Evolutionary conservation across 2,797 vertebrate genomes (phyloP).

Genomic region (Ispidina lecontei): DNA sequence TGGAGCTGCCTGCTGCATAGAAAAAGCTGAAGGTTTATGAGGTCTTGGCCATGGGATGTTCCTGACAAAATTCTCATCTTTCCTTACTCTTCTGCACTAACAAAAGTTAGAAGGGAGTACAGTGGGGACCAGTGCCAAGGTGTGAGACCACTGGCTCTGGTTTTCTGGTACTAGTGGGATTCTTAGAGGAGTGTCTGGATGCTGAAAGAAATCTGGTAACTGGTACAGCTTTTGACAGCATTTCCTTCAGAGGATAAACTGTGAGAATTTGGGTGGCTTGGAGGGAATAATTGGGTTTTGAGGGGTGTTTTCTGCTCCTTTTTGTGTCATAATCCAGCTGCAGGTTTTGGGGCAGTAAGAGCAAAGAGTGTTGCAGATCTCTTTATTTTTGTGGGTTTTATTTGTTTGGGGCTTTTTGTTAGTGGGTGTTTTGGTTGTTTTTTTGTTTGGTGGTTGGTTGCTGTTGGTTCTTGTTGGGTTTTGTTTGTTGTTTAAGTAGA

Average conservation of each 20-base stretch:
- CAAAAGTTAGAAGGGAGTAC: neutral
- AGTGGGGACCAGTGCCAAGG: neutral
- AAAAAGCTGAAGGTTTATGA: neutral
- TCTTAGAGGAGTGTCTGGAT: neutral
- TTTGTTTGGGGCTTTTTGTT: no score
- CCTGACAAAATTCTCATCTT: neutral
- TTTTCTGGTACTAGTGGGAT: neutral
- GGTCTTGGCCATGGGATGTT: neutral
- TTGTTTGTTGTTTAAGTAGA: neutral
- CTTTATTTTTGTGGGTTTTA: neutral
- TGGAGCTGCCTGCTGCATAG: neutral
- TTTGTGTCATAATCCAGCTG: neutral
- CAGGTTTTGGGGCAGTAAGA: neutral
- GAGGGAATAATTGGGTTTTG: neutral
- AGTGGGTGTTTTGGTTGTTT: no score
- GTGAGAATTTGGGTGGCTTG: neutral
- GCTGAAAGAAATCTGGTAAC: neutral
- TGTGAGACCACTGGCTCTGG: neutral
- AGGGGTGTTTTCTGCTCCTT: neutral
- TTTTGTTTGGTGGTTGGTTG: no score
- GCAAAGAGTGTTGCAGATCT: neutral
- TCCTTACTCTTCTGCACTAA: neutral
- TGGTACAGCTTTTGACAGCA: neutral
- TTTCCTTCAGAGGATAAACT: neutral
- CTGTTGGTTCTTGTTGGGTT: neutral